A percentile compares a stretch with the other conserved stretches of the same genome.
phyloP scores from a whole-genome alignment of 2,797 vertebrate genomes.

The Gobionotothen gibberifrons region DNA sequence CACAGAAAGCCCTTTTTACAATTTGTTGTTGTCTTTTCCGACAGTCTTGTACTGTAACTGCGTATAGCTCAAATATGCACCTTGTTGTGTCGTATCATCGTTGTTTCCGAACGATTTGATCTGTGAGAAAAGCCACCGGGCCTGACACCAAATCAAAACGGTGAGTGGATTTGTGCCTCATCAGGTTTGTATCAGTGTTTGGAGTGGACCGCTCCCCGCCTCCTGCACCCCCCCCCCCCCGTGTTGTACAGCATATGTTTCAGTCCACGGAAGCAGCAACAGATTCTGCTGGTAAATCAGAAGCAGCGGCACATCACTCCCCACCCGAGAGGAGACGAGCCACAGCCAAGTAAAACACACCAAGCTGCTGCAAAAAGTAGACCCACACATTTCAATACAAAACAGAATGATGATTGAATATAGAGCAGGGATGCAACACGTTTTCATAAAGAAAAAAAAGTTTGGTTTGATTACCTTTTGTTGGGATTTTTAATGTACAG shows the following conservation, averaged over 20 bases:
- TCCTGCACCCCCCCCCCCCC: conserved; percentile 11
- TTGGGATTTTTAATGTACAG: conserved; percentile 76
- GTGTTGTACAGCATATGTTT: conserved; percentile 70
- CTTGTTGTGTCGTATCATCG: conserved; percentile 69
- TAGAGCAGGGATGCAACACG: conserved; percentile 60
- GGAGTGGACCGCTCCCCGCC: conserved; percentile 44
- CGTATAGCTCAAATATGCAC: conserved; percentile 80
- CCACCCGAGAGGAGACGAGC: conserved; percentile 9
- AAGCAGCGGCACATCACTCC: conserved; percentile 71
- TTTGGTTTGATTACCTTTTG: conserved; percentile 67
- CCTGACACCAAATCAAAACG: conserved; percentile 36
- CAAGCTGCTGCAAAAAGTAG: conserved; percentile 63
- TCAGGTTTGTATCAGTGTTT: conserved; percentile 50
- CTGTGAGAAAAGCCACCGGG: conserved; percentile 66
- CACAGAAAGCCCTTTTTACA: conserved; percentile 88
- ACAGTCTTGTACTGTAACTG: conserved; percentile 80
- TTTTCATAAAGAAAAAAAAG: conserved; percentile 25
- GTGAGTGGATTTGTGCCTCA: conserved; percentile 62
- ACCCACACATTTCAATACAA: conserved; percentile 50
- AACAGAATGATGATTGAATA: conserved; percentile 61
- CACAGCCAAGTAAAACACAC: conserved; percentile 49
- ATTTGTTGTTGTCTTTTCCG: conserved; percentile 54
- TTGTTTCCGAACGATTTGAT: conserved; percentile 77
- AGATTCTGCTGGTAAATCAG: conserved; percentile 81
- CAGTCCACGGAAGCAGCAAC: conserved; percentile 77